Evolutionary conservation across 2,888 invertebrate species (phyloP), one percentile per base, ranked within the genome.

Genomic region (Cheilosia impressa): DNA sequence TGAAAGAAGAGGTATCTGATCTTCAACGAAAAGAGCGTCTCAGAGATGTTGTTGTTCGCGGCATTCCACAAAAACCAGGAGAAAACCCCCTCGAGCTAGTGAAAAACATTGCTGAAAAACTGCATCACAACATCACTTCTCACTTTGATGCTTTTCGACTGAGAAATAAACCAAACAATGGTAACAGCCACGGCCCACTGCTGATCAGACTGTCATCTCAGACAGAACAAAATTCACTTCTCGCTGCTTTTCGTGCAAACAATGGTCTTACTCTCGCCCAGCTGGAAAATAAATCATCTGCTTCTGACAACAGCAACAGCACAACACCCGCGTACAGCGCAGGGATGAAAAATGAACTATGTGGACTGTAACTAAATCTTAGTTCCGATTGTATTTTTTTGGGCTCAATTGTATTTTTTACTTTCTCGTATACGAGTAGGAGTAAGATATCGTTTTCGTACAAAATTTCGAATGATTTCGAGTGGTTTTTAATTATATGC

Each of bases 1-100:
- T 55, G 13, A 31, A 31, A 55, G 31, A 55, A 55, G 27, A 55
- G 15, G n/a, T 55, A 31, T 27, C 24, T 9, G 52, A 24, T 24
- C 13, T 53, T 15, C 52, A 53, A 53, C 27, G 27, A 5, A 53
- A 53, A 53, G 53, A 53, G 24, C 22, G 53, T 1, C 53, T 53
- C 27, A 53, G 53, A 24, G 53, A 53, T 13, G n/a, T 53, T 24
- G 24, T 53, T 53, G 22, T 27, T 27, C n/a, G 43, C 2, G 43
- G 43, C n/a, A 31, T 31, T 31, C 7, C 27, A 7, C 27, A 31
- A 31, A 31, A 7, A 31, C 27, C 7, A 1, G 27, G 27, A 41
- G 13, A 41, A 41, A 41, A 7, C 41, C 10, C 41, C 41, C 13
- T 41, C 41, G 4, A 41, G 2, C 41, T 41, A 4, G 41, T 31